phyloP scores from a whole-genome alignment of 2,113 vertebrate genomes.

The Pygoscelis antarcticus region DNA sequence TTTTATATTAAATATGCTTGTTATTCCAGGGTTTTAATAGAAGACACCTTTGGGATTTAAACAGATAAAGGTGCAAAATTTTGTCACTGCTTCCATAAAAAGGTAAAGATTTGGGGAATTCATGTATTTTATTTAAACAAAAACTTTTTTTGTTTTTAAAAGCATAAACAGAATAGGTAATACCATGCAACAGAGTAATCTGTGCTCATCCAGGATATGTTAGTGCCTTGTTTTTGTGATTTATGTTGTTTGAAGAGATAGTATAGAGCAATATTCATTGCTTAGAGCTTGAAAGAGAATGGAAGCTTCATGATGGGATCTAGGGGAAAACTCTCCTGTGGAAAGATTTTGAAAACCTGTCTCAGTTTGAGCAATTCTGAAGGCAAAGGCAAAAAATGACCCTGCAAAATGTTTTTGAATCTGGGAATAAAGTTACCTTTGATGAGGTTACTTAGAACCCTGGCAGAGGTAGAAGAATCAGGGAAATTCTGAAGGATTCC shows the following conservation, averaged over 20 bases:
- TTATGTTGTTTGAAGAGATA: background rate
- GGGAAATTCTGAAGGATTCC: background rate
- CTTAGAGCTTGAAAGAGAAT: background rate
- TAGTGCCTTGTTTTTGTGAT: background rate
- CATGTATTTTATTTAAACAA: background rate
- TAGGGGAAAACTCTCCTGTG: background rate
- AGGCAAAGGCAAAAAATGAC: background rate
- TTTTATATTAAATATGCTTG: background rate
- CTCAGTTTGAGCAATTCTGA: background rate
- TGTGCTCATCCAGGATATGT: background rate
- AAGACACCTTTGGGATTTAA: accelerated
- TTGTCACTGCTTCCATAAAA: background rate
- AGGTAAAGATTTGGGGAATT: background rate
- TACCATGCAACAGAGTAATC: background rate
- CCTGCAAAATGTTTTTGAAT: background rate
- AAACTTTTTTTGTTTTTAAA: background rate
- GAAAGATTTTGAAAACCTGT: background rate
- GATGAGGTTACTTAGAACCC: background rate
- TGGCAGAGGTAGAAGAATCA: background rate
- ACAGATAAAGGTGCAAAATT: background rate
- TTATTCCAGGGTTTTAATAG: background rate
- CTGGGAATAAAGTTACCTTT: background rate
- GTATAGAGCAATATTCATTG: background rate
- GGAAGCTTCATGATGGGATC: background rate
- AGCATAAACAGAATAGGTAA: background rate